Evolutionary conservation across 1,140 invertebrate genomes (phyloP), one percentile per base, ranked within the genome.

Genomic region (Polypedilum pembai): DNA sequence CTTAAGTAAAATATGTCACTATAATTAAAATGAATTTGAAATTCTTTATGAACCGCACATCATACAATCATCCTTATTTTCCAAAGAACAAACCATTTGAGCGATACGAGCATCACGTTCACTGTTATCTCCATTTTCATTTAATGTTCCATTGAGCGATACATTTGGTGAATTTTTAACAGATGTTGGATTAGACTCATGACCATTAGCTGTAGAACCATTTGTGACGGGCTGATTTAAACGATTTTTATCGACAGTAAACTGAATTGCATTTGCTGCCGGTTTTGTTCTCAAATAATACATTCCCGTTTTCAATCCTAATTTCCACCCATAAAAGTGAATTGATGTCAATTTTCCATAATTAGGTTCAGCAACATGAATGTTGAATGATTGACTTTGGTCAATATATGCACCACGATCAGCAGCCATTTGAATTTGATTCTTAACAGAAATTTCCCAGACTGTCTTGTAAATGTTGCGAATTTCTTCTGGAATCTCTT

Each of bases 391-490:
- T 82, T 99, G 98, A 77, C 94, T 98, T 83, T 99, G 98, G 85
- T 99, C 98, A 80, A 99, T 99, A 80, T 94, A 99, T 7, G 97
- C 95, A 7, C 94, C 96, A 77, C 98, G 87, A 83, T 99, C 98
- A 2, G 95, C 96, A 24, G 98, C 95, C 98, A 99, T 99, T 82
- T 98, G 90, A 41, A 99, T 89, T 1, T 98, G 89, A 4, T 87
- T 88, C 81, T 96, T 98, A 75, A 99, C 96, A 0, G 94, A 90
- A 74, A 99, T 95, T 84, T 99, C 98, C 98, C 98, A 99, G 0
- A 98, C 96, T 3, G 98, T 99, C 84, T 98, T 98, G 81, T 99
- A 99, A 5, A 99, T 85, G 8, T 88, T 87, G 81, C 97, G 95
- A 12, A 99, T 84, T 75, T 98, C 88, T 76, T 92, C 86, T 0